Conservation (phyloP, 2,888 invertebrate species). For the Iselma pallidipennis region DNA sequence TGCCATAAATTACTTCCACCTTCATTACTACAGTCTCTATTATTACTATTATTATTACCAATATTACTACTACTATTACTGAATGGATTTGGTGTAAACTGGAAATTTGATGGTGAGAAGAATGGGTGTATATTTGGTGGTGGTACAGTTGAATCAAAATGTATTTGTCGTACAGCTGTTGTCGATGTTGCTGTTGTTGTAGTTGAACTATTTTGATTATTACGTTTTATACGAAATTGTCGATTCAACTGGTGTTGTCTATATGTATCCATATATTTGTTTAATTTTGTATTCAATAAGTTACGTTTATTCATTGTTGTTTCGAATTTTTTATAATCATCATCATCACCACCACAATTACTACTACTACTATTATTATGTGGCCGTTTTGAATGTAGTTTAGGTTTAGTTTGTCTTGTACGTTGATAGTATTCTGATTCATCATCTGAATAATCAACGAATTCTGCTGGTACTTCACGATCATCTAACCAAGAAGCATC, state of each 20-base stretch:
- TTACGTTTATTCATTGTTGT: slow-evolving; percentile 55
- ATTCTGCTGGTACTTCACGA: slow-evolving; percentile 74
- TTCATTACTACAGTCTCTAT: slow-evolving; percentile 1
- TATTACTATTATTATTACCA: neutral
- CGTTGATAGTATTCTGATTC: slow-evolving; percentile 70
- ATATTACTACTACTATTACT: neutral
- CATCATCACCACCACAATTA: slow-evolving; percentile 33
- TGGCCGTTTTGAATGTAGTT: slow-evolving; percentile 37
- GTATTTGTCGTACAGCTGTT: slow-evolving; percentile 4
- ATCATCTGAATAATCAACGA: slow-evolving; percentile 85
- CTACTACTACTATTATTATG: slow-evolving; percentile 43
- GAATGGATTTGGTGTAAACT: neutral
- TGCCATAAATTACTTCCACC: slow-evolving; percentile 16
- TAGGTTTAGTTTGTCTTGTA: slow-evolving; percentile 48
- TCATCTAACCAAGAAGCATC: slow-evolving; percentile 90
- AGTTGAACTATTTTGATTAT: slow-evolving; percentile 2
- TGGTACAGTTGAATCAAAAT: slow-evolving; percentile 20
- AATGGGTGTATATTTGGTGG: slow-evolving; percentile 28
- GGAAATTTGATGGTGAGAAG: slow-evolving; percentile 11
- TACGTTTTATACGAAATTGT: neutral
- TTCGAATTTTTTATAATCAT: slow-evolving; percentile 46
- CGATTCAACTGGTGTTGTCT: slow-evolving; percentile 10
- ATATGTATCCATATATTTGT: slow-evolving; percentile 21
- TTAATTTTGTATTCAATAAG: slow-evolving; percentile 31
- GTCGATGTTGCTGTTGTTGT: too few species aligned